Conservation (phyloP, 2,888 invertebrate species). For the Drosophila nr. perissopoda region DNA sequence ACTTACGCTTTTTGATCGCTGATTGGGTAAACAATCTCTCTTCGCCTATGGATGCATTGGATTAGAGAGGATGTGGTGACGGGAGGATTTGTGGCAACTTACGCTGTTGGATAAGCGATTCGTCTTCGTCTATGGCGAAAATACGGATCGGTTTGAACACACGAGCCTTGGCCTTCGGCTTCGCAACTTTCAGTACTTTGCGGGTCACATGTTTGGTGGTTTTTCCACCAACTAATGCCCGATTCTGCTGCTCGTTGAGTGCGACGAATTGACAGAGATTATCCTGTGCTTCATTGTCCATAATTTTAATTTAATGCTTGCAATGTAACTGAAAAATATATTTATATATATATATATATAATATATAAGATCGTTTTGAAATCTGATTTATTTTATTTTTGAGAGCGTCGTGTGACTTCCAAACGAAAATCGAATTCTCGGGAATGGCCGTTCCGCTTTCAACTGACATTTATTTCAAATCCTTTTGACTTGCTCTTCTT, state of each 20-base stretch:
- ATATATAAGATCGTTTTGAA: constrained; percentile 12
- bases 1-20: too few species aligned
- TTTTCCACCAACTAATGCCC: constrained; percentile 80
- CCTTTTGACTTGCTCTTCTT: not conserved
- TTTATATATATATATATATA: too few species aligned
- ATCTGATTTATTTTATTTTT: constrained; percentile 11
- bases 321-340: too few species aligned
- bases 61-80: too few species aligned
- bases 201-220: constrained; percentile 72
- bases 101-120: too few species aligned
- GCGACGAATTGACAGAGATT: constrained; percentile 79
- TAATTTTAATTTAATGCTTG: constrained; percentile 44
- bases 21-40: too few species aligned
- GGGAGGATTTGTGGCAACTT: too few species aligned
- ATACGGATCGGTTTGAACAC: too few species aligned
- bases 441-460: too few species aligned
- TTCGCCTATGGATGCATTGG: too few species aligned
- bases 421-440: constrained; percentile 21
- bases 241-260: constrained; percentile 86
- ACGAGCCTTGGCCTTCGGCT: too few species aligned
- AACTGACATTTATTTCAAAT: not conserved
- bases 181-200: constrained; percentile 58
- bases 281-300: constrained; percentile 75
- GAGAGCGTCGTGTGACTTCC: constrained; percentile 27
- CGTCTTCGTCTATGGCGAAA: too few species aligned